Evolutionary conservation across 2,888 invertebrate genomes (phyloP), one percentile per base, ranked within the genome.

Genomic region (Craniophora ligustri): DNA sequence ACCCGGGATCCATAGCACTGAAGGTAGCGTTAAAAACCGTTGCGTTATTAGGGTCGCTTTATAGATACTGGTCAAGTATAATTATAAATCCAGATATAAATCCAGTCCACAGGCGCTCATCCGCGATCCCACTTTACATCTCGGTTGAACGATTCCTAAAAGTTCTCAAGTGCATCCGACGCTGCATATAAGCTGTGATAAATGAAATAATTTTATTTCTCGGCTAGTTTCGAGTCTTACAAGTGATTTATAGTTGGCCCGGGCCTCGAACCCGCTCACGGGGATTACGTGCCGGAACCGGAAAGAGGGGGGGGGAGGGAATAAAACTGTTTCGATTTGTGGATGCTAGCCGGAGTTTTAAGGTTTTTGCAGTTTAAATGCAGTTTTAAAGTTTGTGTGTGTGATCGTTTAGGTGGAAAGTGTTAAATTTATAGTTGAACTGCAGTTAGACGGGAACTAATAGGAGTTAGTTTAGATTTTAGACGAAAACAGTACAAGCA

Each of bases 141-240:
- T 30, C 40, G 36, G 44, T 45, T 19, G 47, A 64, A 34, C 44
- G 58, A 44, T 47, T 50, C 42, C 36, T 56, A 57, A 59, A 72
- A 71, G 55, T 72, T 73, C 48, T 51, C 65, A 23, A 70, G 70
- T 65, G 70, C 70, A 70, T 65, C 53, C 63, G 39, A 13, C 51
- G 36, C 50, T 36, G 48, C 50, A 50, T 64, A 62, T 69, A 71
- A 71, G 53, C 57, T 51, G 53, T 72, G 66, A 71, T 71, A 71
- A 71, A 71, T 71, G 66, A 71, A 71, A 71, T 71, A 59, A 71
- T 71, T 71, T 71, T 72, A 71, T 71, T 71, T 69, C 69, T 57
- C 48, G 53, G 21, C 58, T 53, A 71, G 70, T 69, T 72, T 71
- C 49, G 45, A 69, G 73, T 65, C 66, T 72, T 68, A 69, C 73